Evolutionary conservation across 2,113 vertebrate species (phyloP), one percentile per base, ranked within the genome.

Genomic region (Silurus asotus): DNA sequence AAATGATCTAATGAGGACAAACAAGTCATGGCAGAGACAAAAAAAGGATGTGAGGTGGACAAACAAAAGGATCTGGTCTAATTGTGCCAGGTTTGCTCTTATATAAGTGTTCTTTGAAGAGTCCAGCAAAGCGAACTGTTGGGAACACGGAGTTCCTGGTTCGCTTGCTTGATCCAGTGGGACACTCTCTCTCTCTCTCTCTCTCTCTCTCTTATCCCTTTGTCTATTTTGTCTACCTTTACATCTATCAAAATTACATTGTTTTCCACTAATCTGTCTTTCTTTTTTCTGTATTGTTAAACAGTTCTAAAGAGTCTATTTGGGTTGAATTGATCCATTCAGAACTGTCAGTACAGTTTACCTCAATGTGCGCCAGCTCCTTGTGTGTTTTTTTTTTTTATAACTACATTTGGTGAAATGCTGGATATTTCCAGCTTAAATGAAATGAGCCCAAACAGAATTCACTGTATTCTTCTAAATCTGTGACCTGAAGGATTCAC

Each of bases 51-150:
- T 28, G 76, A 62, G 69, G 48, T 84, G 78, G 45, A 80, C 37
- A 69, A 62, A 74, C 56, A 62, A 62, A 82, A 90, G 90, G 89
- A 92, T 92, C 85, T 78, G 67, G 88, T 90, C 88, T 90, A 85
- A 89, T 92, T 93, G 85, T 88, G 86, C 90, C 88, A 77, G 81
- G 90, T 84, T 45, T 72, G 51, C 83, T 91, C 90, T 93, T 94
- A 90, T 90, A 79, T 91, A 94, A 92, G 86, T 87, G 83, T 86
- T 89, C 89, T 93, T 93, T 93, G 89, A 92, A 92, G 89, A 91
- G 81, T 87, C 74, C 85, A 91, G 91, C 37, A 92, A 92, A 90
- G 86, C 45, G 53, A 81, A 67, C 87, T 89, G 86, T 84, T 90
- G 88, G 89, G 90, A 93, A 91, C 89, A 87, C 83, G 23, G 83